These are phyloP conservation scores for Rana temporaria DNA, from an alignment of 2,113 vertebrate species.

Conservation along the genomic window DNA sequence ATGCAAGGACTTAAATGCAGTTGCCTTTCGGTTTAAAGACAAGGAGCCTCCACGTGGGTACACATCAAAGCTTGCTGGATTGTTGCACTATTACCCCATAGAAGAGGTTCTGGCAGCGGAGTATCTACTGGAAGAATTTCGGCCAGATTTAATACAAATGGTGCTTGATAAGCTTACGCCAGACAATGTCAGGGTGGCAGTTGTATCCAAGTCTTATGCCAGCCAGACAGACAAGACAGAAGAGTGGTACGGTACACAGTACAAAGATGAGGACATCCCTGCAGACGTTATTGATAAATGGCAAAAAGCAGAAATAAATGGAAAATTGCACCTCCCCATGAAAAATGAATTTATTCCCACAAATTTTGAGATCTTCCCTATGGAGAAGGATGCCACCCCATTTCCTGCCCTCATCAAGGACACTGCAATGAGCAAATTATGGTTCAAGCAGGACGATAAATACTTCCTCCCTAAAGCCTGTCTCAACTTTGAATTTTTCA, in stretches of 20 bases:
- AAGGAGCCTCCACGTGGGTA: constrained; percentile 94
- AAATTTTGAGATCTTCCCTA: constrained; percentile 92
- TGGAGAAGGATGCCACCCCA: constrained; percentile 89
- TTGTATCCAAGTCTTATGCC: constrained; percentile 98
- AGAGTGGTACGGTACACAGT: constrained; percentile 96
- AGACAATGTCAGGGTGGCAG: constrained; percentile 90
- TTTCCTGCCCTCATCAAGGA: constrained; percentile 94
- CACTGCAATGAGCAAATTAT: constrained; percentile 97
- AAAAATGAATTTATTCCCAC: constrained; percentile 98
- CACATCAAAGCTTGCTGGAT: constrained; percentile 93
- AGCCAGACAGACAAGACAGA: constrained; percentile 90
- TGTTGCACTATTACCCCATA: constrained; percentile 95
- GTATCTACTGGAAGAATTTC: constrained; percentile 95
- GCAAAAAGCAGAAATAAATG: constrained; percentile 92
- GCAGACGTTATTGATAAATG: constrained; percentile 91
- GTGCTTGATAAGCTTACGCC: constrained; percentile 93
- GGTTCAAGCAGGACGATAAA: constrained; percentile 99
- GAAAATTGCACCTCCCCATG: constrained; percentile 94
- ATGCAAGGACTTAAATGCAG: constrained; percentile 97
- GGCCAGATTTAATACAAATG: constrained; percentile 97
- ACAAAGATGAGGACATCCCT: constrained; percentile 91
- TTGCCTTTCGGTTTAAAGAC: constrained; percentile 98
- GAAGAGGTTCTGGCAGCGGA: constrained; percentile 93
- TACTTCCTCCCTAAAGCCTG: constrained; percentile 98
- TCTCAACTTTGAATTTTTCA: constrained; percentile 98